These are phyloP conservation scores for Prietella phreatophila DNA, from an alignment of 2,113 vertebrate species.

Conservation along the genomic window DNA sequence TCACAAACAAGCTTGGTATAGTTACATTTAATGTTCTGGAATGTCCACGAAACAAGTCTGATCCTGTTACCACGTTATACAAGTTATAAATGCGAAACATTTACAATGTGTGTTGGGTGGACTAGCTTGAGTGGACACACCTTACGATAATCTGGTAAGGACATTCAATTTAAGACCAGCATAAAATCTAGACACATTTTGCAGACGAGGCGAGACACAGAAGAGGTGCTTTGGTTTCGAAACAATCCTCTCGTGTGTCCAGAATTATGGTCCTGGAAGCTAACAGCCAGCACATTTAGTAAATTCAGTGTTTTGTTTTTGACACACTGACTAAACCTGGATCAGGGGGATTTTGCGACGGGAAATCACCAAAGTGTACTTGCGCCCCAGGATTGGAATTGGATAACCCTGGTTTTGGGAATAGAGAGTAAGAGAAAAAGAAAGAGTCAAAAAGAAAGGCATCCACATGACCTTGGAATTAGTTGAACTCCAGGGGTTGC, in stretches of 20 bases:
- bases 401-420: background rate
- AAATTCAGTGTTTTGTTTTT: background rate
- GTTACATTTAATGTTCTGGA: background rate
- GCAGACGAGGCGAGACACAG: no score
- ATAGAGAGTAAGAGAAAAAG: constrained; percentile 51
- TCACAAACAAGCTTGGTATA: background rate
- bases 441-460: constrained; percentile 31
- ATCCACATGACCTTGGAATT: constrained; percentile 74
- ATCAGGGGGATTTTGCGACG: background rate
- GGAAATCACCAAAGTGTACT: background rate
- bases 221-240: background rate
- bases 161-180: background rate
- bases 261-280: background rate
- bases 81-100: background rate
- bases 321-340: background rate
- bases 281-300: background rate
- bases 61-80: background rate
- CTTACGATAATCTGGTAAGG: background rate
- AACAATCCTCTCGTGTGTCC: background rate
- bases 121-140: background rate
- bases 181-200: background rate
- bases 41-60: background rate
- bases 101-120: no score
- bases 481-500: constrained; percentile 70
- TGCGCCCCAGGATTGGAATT: background rate